Conservation (phyloP, 2,113 vertebrate genomes). For the Neopipo cinnamomea region DNA sequence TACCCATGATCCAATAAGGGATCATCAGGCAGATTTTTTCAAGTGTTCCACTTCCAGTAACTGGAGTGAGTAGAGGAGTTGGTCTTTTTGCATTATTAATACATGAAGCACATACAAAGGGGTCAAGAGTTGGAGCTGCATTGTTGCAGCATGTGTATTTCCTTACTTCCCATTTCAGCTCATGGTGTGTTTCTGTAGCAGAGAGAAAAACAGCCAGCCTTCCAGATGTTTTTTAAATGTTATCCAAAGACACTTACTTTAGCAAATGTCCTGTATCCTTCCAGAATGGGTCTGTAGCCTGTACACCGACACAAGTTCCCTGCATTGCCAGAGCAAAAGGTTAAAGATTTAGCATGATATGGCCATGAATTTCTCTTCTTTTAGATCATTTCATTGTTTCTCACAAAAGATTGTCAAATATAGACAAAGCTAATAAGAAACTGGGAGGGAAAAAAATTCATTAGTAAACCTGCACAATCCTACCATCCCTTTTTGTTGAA, state of each 20-base stretch:
- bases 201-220: not conserved
- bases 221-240: not conserved
- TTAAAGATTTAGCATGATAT: not conserved
- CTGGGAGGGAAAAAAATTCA: not conserved
- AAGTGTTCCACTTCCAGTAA: not conserved
- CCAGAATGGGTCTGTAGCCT: constrained; percentile 91
- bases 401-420: not conserved
- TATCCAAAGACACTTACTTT: constrained; percentile 74
- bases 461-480: not conserved
- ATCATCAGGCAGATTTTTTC: not conserved
- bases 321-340: constrained; percentile 43
- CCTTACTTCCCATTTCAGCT: not conserved
- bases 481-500: not conserved
- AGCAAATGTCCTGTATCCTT: constrained; percentile 89
- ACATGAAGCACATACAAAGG: not conserved
- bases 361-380: not conserved
- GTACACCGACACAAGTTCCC: constrained; percentile 97
- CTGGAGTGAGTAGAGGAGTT: not conserved
- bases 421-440: not conserved
- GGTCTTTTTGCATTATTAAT: not conserved
- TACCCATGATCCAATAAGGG: not conserved
- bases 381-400: not conserved
- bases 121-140: not conserved
- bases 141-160: not conserved
- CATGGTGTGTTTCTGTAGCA: not conserved